Evolutionary conservation across 2,888 invertebrate species (phyloP).

Genomic region (Nomada goodeniana): DNA sequence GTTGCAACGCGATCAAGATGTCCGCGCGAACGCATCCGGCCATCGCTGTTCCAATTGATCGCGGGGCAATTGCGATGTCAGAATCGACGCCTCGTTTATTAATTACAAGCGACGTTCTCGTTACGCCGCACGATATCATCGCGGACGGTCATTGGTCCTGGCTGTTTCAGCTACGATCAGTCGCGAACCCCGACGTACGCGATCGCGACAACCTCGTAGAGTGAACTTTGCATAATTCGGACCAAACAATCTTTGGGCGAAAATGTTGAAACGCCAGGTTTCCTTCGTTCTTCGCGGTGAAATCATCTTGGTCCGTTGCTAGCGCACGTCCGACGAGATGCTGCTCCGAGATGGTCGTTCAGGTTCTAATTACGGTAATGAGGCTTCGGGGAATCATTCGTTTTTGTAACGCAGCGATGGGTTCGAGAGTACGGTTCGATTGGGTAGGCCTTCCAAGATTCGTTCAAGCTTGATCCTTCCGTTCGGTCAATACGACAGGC

Average conservation of each 20-base stretch:
- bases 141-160: background rate
- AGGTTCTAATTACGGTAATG: conserved; percentile 80
- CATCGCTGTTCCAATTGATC: conserved; percentile 33
- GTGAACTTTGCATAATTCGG: background rate
- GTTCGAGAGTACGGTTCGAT: conserved; percentile 22
- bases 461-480: no score
- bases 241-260: no score
- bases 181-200: background rate
- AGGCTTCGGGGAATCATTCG: conserved; percentile 71
- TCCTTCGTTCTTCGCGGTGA: no score
- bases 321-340: conserved; percentile 66
- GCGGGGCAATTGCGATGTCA: conserved; percentile 48
- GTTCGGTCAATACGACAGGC: no score
- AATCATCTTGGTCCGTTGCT: conserved; percentile 36
- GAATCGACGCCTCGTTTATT: conserved; percentile 61
- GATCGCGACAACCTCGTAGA: background rate
- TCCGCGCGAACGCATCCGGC: conserved; percentile 28
- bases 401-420: conserved; percentile 56
- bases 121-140: conserved; percentile 23
- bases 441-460: no score
- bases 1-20: conserved; percentile 45
- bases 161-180: background rate
- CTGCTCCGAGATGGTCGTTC: conserved; percentile 72
- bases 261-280: no score
- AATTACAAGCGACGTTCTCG: conserved; percentile 52